Evolutionary conservation across 37 sponge, comb jelly and placozoan species (phyloP).

Genomic region (Aphrocallistes beatrix): DNA sequence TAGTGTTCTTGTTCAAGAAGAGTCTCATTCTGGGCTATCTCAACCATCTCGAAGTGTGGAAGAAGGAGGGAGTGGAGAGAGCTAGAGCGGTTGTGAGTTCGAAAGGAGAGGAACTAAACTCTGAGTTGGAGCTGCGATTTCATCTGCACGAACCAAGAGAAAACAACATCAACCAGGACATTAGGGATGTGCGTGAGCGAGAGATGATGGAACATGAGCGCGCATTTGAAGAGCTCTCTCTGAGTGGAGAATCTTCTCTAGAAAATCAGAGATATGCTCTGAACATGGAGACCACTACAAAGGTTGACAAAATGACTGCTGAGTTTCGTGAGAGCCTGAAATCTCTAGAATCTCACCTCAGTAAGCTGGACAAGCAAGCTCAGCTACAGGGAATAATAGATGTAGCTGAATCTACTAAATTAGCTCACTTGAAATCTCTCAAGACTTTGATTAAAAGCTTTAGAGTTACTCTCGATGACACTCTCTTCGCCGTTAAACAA

Average conservation of each 20-base stretch:
- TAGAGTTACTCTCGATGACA: neutral
- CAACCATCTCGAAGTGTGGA: constrained; percentile 60
- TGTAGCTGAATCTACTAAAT: neutral
- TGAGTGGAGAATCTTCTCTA: neutral
- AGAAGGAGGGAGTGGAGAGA: neutral
- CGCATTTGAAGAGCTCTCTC: neutral
- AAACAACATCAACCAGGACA: constrained; percentile 44
- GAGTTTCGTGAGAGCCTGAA: neutral
- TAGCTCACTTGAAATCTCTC: neutral
- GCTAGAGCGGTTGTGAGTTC: constrained; percentile 17
- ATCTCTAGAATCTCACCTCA: neutral
- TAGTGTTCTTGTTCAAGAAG: neutral
- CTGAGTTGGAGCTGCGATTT: constrained; percentile 64
- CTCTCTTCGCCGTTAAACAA: neutral
- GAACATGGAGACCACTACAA: neutral
- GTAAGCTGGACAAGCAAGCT: neutral
- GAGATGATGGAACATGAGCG: neutral
- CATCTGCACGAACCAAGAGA: constrained; percentile 72
- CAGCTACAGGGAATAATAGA: neutral
- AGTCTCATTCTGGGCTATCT: constrained; percentile 27
- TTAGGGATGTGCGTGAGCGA: constrained; percentile 47
- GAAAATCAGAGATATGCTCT: neutral
- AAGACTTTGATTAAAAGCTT: neutral
- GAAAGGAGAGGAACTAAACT: constrained; percentile 45
- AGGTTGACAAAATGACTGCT: neutral